A percentile compares a stretch with the other conserved stretches of the same genome.
These are phyloP conservation scores for Mythimna vitellina DNA, from an alignment of 2,888 invertebrate genomes.

Conservation along the genomic window DNA sequence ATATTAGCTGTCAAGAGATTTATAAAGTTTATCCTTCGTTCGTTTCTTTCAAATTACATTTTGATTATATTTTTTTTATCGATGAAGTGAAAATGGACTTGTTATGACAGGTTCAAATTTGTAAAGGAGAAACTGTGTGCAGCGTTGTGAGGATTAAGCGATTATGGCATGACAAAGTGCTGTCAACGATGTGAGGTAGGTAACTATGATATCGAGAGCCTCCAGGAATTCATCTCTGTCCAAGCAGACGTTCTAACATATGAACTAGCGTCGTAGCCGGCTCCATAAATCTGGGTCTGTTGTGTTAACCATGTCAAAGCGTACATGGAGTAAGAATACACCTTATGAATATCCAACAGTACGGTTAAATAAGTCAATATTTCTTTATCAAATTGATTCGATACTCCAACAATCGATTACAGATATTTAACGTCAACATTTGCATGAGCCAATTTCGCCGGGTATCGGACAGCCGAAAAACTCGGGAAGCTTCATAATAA, in stretches of 20 bases:
- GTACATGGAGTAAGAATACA: not conserved
- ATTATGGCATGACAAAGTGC: conserved; percentile 18
- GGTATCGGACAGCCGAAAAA: conserved; percentile 59
- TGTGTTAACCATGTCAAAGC: conserved; percentile 11
- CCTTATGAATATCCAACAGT: conserved; percentile 6
- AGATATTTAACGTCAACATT: conserved; percentile 14
- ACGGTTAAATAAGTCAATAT: not conserved
- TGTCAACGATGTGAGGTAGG: conserved; percentile 6
- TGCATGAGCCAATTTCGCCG: conserved; percentile 55
- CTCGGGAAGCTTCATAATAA: conserved; percentile 61
- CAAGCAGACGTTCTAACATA: conserved; percentile 18
- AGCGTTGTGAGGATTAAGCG: not conserved
- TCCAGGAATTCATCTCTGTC: conserved; percentile 40
- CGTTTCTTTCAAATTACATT: conserved; percentile 42
- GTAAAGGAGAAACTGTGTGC: conserved; percentile 2
- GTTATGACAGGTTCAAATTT: conserved; percentile 4
- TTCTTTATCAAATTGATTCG: not conserved
- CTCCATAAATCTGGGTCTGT: conserved; percentile 24
- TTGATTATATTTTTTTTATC: conserved; percentile 32
- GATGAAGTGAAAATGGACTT: conserved; percentile 37
- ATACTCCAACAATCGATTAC: conserved; percentile 16
- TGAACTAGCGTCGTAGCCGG: conserved; percentile 33
- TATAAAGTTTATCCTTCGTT: conserved; percentile 42
- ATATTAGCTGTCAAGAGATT: conserved; percentile 65
- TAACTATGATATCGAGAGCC: conserved; percentile 10